Conservation (phyloP, 35 echinoderm and acorn worm species). For the Acanthaster planci region DNA sequence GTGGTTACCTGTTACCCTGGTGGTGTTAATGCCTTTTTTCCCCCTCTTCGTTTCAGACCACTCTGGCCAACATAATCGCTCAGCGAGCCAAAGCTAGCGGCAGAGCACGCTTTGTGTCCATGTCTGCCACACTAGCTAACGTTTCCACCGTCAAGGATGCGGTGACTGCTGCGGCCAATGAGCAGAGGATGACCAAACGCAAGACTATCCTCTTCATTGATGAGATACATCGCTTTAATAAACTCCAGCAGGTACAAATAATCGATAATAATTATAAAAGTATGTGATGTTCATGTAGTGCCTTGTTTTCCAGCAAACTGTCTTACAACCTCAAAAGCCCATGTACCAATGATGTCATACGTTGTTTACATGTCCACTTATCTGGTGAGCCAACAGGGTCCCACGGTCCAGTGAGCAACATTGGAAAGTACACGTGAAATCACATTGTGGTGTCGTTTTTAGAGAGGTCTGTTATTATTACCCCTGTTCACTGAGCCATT, state of each 20-base stretch:
- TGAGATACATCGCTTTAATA: constrained; percentile 97
- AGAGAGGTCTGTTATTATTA: too few relatives aligned
- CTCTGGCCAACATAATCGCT: constrained; percentile 81
- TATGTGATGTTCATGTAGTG: too few relatives aligned
- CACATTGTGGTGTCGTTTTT: too few relatives aligned
- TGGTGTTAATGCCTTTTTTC: neutral
- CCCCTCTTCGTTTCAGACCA: constrained; percentile 58
- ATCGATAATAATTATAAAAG: too few relatives aligned
- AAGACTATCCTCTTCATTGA: constrained; percentile 97
- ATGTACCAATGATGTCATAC: too few relatives aligned
- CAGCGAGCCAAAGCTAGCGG: constrained; percentile 60
- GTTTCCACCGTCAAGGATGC: constrained; percentile 82
- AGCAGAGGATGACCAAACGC: constrained; percentile 91
- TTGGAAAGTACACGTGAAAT: too few relatives aligned
- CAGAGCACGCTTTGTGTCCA: constrained; percentile 63
- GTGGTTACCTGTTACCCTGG: neutral
- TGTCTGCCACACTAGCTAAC: constrained; percentile 87
- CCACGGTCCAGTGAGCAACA: too few relatives aligned
- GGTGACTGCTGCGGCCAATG: constrained; percentile 69
- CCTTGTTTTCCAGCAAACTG: too few relatives aligned
- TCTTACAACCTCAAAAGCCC: too few relatives aligned
- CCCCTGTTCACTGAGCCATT: too few relatives aligned
- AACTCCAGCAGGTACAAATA: constrained; percentile 79
- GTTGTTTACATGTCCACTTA: too few relatives aligned
- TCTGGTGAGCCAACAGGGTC: too few relatives aligned